Evolutionary conservation across 2,113 vertebrate species (phyloP), one percentile per base, ranked within the genome.

Genomic region (Callorhinus ursinus): DNA sequence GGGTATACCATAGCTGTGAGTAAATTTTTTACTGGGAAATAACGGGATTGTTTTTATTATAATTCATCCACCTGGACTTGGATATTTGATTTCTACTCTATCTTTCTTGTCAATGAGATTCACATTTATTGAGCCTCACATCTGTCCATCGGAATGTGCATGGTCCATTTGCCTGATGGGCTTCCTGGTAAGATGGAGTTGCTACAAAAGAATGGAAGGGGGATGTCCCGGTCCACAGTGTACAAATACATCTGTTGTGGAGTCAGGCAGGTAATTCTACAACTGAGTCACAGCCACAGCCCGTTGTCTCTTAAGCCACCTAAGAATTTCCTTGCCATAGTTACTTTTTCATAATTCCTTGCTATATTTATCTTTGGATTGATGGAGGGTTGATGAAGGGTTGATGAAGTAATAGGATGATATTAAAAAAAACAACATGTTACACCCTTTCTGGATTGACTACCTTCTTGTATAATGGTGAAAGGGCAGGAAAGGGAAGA

Each of bases 361-460:
- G 42, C 28, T 55, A 19, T 57, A 33, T 65, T 81, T 77, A 91
- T 71, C 61, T 95, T 84, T 63, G 88, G 65, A 46, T 42, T 39
- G 39, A 39, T 39, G 39, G 39, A 39, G 88, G 63, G 36, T 42
- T 69, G 63, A 92, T n/a, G 79, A n/a, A 96, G 79, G 4, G 21
- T 21, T 57, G 57, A 61, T 88, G 85, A 90, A 79, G 28, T 94
- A 97, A 72, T 61, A 63, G 81, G 22, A 74, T 11, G 53, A 95
- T 28, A 51, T 53, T 69, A 63, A 51, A 74, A 83, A 49, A n/a
- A 59, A 39, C 49, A 81, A 22, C 79, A 33, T 51, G 42, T 84
- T 51, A 19, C 57, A 5, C 51, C 83, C 77, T 95, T 96, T 90
- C 93, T 93, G 51, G 81, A 83, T 51, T 14, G n/a, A 85, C 36